Base-by-base conservation (phyloP, 2,113 vertebrate genomes). In the Melanerpes aurifrons region DNA sequence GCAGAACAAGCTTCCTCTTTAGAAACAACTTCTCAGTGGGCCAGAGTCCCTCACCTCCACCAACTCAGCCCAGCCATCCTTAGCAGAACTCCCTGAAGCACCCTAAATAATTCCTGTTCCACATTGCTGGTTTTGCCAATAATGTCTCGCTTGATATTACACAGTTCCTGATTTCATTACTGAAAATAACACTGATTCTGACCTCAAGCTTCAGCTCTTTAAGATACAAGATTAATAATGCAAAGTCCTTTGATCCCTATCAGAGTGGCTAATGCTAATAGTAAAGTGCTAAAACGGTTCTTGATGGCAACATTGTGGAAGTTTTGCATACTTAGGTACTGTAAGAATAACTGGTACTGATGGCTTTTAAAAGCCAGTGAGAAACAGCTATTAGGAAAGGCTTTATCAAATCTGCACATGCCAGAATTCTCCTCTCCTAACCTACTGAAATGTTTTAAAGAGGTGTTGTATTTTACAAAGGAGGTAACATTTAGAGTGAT, bases 121-220 rank as follows among this genome's bases (percentile, higher is more conserved):
- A 9, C 53, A 1, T 0, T 0, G 15, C 37, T 29, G 19, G 1
- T 22, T 35, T 7, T 58, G 54, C 37, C 0, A 0, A 43, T n/a
- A 56, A 29, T 7, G 54, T 56, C 78, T 31, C 6, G 40, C 86
- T 83, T 59, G 10, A 0, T 61, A 31, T n/a, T 26, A 62, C 10
- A 19, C 29, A 35, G 43, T 14, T 81, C 1, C 1, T 21, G 3
- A 57, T 81, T 88, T 90, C 67, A 57, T 58, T 69, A 40, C 58
- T 82, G 82, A 61, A 78, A 88, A 43, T 31, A 78, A 88, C 80
- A 48, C 57, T 48, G 56, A 64, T 75, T 87, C 87, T 91, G 82
- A 93, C 77, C 83, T 86, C 62, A 9, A 26, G 66, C 87, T 93
- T 79, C 57, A 77, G 26, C n/a, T 83, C 79, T 88, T 82, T 77